These are phyloP conservation scores for Torymus auratus DNA, from an alignment of 2,888 invertebrate genomes.

Conservation along the genomic window DNA sequence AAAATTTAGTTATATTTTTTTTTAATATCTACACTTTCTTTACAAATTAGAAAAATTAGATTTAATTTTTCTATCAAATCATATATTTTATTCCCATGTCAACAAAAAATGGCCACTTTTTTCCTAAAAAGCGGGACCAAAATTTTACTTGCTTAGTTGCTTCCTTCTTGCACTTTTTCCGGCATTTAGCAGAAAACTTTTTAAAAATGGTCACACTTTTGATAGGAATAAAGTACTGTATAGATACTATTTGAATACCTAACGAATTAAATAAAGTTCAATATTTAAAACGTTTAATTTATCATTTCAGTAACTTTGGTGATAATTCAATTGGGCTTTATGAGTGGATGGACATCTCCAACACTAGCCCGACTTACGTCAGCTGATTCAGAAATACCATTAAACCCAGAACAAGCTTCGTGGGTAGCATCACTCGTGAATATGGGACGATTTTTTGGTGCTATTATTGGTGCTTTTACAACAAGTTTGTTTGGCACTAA, in stretches of 20 bases:
- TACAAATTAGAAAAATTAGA: neutral
- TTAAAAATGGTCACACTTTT: no score
- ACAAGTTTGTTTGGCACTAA: constrained; percentile 63
- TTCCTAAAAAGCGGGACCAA: no score
- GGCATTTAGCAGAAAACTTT: no score
- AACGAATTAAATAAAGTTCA: neutral
- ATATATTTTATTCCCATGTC: no score
- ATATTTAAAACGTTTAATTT: neutral
- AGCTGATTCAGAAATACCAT: constrained; percentile 58
- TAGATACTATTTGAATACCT: no score
- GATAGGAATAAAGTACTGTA: no score
- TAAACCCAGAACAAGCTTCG: constrained; percentile 64
- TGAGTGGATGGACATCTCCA: constrained; percentile 67
- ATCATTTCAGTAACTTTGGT: constrained; percentile 63
- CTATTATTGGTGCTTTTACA: constrained; percentile 61
- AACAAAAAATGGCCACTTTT: no score
- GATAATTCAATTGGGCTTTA: constrained; percentile 63
- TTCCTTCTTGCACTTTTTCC: no score
- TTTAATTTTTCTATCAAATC: no score
- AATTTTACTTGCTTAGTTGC: no score
- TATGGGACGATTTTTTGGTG: constrained; percentile 64
- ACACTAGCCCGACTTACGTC: constrained; percentile 63
- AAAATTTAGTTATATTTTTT: no score
- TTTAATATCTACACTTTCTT: neutral
- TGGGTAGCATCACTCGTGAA: constrained; percentile 67